Percentiles rank a stretch among this genome's conserved stretches.
phyloP scores from a whole-genome alignment of 2,888 invertebrate species.

The Hypercompe scribonia region DNA sequence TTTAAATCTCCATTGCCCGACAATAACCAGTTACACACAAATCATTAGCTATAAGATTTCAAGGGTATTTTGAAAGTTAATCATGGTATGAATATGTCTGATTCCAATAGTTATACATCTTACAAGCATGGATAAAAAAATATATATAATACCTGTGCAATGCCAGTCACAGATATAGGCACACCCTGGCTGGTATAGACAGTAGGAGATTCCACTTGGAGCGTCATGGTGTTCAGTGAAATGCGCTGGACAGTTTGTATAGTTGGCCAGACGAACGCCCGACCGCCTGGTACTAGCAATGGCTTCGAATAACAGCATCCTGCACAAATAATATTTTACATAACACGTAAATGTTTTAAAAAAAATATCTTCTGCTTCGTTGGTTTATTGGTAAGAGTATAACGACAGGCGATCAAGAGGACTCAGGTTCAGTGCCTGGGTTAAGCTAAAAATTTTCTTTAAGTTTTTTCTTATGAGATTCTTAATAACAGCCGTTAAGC shows the following conservation, averaged over 20 bases:
- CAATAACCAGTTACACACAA: too few relatives aligned
- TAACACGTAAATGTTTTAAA: background rate
- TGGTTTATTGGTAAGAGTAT: too few relatives aligned
- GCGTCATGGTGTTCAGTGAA: slow-evolving; percentile 98
- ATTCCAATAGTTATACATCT: background rate
- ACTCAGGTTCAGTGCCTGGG: too few relatives aligned
- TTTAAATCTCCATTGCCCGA: too few relatives aligned
- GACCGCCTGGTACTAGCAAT: slow-evolving; percentile 96
- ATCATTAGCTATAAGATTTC: background rate
- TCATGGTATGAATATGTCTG: background rate
- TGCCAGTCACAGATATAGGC: slow-evolving; percentile 98
- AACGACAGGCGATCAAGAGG: too few relatives aligned
- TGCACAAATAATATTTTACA: slow-evolving; percentile 63
- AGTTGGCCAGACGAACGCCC: slow-evolving; percentile 98
- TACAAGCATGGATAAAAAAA: background rate
- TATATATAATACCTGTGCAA: slow-evolving; percentile 92
- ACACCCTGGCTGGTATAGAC: slow-evolving; percentile 99
- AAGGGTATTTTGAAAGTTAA: background rate
- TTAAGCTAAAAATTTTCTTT: too few relatives aligned
- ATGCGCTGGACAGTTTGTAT: slow-evolving; percentile 96
- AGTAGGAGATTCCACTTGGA: slow-evolving; percentile 97
- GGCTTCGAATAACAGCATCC: slow-evolving; percentile 99
- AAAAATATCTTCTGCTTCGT: background rate
- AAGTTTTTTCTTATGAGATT: too few relatives aligned
- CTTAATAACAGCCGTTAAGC: too few relatives aligned